Percentiles rank a stretch among this genome's conserved stretches.
phyloP scores from a whole-genome alignment of 2,888 invertebrate species.

The Orthosia cruda region DNA sequence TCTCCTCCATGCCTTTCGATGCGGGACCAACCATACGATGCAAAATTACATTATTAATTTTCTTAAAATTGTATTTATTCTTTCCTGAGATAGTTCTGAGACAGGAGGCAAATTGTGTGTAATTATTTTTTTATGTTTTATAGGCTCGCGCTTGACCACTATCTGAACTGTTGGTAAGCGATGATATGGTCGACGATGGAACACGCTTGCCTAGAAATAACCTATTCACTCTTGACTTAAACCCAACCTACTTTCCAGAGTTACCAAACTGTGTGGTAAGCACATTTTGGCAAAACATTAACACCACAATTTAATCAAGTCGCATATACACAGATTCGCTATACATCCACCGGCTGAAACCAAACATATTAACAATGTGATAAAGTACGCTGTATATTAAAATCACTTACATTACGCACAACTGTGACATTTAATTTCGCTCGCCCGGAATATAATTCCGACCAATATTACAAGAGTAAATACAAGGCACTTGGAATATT shows the following conservation, averaged over 20 bases:
- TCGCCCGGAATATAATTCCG: conserved; percentile 39
- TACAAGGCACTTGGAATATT: conserved; percentile 34
- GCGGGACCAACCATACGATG: neutral
- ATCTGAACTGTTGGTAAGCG: too few species aligned
- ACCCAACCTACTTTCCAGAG: neutral
- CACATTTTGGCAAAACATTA: conserved; percentile 25
- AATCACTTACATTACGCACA: conserved; percentile 58
- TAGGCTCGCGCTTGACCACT: too few species aligned
- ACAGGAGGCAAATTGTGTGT: neutral
- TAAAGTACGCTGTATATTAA: conserved; percentile 52
- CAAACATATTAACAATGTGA: conserved; percentile 56
- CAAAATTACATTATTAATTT: neutral
- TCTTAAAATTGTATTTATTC: neutral
- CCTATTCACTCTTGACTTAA: too few species aligned
- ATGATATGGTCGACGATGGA: too few species aligned
- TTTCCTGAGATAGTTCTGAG: neutral
- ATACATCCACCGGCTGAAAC: conserved; percentile 34
- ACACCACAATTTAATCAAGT: conserved; percentile 41
- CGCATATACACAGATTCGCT: conserved; percentile 27
- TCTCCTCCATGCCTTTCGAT: neutral
- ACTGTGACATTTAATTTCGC: conserved; percentile 57
- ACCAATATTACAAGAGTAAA: conserved; percentile 47
- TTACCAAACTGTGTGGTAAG: neutral
- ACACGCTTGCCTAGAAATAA: too few species aligned
- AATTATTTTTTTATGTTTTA: too few species aligned